Base-by-base conservation (phyloP, 2,797 vertebrate species). In the Cyprinodon diabolis region DNA sequence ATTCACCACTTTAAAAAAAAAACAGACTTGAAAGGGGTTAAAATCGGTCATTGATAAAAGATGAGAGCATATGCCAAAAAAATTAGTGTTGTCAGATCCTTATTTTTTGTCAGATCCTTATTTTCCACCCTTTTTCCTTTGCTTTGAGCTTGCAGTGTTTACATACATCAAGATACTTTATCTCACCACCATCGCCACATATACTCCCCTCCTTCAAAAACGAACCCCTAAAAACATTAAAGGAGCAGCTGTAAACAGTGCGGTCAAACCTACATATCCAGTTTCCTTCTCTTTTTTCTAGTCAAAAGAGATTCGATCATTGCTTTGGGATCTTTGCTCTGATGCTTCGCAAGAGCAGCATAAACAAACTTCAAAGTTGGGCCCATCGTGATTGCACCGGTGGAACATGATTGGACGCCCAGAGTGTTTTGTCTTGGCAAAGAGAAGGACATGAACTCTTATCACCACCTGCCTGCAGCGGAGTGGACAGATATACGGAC, bases 121-220 rank as follows among this genome's bases (percentile, higher is more conserved):
- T 78, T 78, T 82, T 86, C 66, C 78, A n/a, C 12, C 73, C 68
- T n/a, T 69, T 82, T 78, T 69, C 75, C 78, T 82, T 75, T 65
- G 51, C 84, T 90, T 89, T 90, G 86, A 91, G 87, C 65, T 82
- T n/a, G 35, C 15, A 47, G 0, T 78, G 74, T 91, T 89, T 91
- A 72, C 91, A 91, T 92, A 79, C 71, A 21, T 68, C 19, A 11
- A 71, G 57, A 17, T 8, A 15, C n/a, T 40, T 56, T 65, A 8
- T 55, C 56, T 47, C 70, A 51, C 14, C 47, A 35, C 68, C 47
- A 21, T 69, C 12, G 21, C 62, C 21, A 65, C 58, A 21, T 40
- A 62, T 21, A 40, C 19, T 2, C 19, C 58, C 58, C 35, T 40
- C 58, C 17, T 37, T 66, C 48, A 54, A 54, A 43, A 14, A 62